Conservation (phyloP, 2,888 invertebrate species). For the Corythucha ciliata region DNA sequence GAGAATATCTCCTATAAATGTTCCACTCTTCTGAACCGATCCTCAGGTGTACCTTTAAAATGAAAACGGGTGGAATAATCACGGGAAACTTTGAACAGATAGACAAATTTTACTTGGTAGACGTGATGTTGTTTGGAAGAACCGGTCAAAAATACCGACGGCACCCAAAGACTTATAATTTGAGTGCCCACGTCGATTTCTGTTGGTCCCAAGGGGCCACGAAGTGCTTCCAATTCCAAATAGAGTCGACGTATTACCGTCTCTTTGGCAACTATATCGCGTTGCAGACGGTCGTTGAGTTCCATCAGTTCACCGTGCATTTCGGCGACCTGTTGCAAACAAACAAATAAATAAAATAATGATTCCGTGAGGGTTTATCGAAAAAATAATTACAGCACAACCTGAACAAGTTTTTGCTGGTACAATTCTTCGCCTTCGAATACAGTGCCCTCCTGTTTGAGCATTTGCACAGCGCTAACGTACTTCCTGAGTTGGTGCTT, state of each 20-base stretch:
- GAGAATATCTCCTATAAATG: slow-evolving; percentile 87
- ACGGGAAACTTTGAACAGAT: slow-evolving; percentile 40
- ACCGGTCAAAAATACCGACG: slow-evolving; percentile 71
- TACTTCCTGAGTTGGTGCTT: slow-evolving; percentile 79
- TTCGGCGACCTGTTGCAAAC: slow-evolving; percentile 61
- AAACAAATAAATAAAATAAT: slow-evolving; percentile 8
- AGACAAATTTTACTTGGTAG: slow-evolving; percentile 58
- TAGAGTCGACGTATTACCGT: slow-evolving; percentile 49
- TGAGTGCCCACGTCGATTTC: slow-evolving; percentile 41
- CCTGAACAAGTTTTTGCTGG: slow-evolving; percentile 78
- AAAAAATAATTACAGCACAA: slow-evolving; percentile 38
- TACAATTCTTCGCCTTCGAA: slow-evolving; percentile 64
- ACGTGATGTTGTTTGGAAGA: slow-evolving; percentile 74
- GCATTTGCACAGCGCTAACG: slow-evolving; percentile 77
- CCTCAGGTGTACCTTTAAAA: slow-evolving; percentile 61
- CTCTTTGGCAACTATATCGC: slow-evolving; percentile 57
- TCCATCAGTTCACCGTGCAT: slow-evolving; percentile 93
- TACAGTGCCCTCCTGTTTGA: slow-evolving; percentile 50
- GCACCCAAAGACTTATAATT: slow-evolving; percentile 75
- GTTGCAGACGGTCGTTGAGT: slow-evolving; percentile 73
- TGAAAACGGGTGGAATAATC: slow-evolving; percentile 28
- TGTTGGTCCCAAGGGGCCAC: slow-evolving; percentile 51
- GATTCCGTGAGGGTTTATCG: neutral
- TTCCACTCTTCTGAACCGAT: slow-evolving; percentile 89
- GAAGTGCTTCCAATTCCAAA: slow-evolving; percentile 54